These are phyloP conservation scores for Panopea generosa DNA, from an alignment of 2,888 invertebrate species.

Conservation along the genomic window DNA sequence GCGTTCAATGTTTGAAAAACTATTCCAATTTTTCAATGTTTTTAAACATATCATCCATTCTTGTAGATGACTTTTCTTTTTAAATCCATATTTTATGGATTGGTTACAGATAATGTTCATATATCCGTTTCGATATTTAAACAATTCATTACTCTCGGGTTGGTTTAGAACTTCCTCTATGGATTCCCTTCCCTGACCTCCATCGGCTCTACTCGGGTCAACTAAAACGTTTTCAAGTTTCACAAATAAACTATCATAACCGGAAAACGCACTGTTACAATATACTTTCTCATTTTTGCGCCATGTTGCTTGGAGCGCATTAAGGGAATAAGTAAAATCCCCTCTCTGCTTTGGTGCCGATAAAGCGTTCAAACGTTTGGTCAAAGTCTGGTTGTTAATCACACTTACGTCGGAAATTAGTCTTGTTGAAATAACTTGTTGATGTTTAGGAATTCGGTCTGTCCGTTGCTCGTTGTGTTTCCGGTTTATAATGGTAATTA, in stretches of 20 bases:
- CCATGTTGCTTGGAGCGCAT: too few relatives aligned
- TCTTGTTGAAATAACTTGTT: too few relatives aligned
- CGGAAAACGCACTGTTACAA: slow-evolving; percentile 54
- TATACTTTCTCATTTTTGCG: too few relatives aligned
- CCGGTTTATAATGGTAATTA: too few relatives aligned
- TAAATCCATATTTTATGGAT: slow-evolving; percentile 32
- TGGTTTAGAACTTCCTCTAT: slow-evolving; percentile 69
- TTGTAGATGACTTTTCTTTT: slow-evolving; percentile 49
- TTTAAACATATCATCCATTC: slow-evolving; percentile 39
- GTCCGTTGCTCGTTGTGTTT: too few relatives aligned
- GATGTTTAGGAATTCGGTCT: too few relatives aligned
- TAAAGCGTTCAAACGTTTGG: too few relatives aligned
- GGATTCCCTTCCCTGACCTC: slow-evolving; percentile 66
- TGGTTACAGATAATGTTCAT: slow-evolving; percentile 65
- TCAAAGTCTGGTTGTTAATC: too few relatives aligned
- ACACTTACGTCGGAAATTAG: too few relatives aligned
- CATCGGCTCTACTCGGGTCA: slow-evolving; percentile 47
- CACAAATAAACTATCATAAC: slow-evolving; percentile 53
- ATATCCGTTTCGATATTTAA: slow-evolving; percentile 61
- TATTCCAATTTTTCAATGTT: too few relatives aligned
- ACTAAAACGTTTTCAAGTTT: slow-evolving; percentile 51
- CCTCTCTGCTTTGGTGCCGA: too few relatives aligned
- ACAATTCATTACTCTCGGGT: slow-evolving; percentile 68
- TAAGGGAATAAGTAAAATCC: too few relatives aligned
- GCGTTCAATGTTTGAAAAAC: slow-evolving; percentile 51